These are phyloP conservation scores for Drosophila emarginata DNA, from an alignment of 2,888 invertebrate species.

Conservation along the genomic window DNA sequence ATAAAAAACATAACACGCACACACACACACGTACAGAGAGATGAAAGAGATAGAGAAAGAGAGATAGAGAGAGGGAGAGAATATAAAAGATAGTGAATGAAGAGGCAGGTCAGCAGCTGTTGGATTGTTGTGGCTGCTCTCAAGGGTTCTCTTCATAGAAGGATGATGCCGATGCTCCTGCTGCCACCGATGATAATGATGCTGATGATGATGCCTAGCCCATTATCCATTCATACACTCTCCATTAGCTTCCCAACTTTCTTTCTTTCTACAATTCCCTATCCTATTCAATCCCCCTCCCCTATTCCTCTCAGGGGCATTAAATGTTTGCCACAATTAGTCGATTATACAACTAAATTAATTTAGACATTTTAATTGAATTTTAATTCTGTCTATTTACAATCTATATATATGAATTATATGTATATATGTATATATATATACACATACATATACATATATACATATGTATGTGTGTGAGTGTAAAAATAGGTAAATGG, in stretches of 20 bases:
- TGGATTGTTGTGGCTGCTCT: slow-evolving; percentile 57
- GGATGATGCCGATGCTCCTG: slow-evolving; percentile 5
- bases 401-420: not conserved
- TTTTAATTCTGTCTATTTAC: slow-evolving; percentile 53
- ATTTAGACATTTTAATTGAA: slow-evolving; percentile 63
- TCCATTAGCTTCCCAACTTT: slow-evolving; percentile 8
- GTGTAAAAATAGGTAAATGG: not conserved
- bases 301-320: not conserved
- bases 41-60: slow-evolving; percentile 39
- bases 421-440: not conserved
- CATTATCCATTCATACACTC: slow-evolving; percentile 7
- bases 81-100: slow-evolving; percentile 43
- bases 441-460: not conserved
- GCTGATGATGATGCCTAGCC: not conserved
- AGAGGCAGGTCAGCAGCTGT: slow-evolving; percentile 39
- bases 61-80: not conserved
- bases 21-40: slow-evolving; percentile 20
- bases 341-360: slow-evolving; percentile 62
- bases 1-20: slow-evolving; percentile 62
- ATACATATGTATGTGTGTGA: not conserved
- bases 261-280: slow-evolving; percentile 19
- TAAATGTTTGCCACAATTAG: slow-evolving; percentile 28
- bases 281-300: not conserved
- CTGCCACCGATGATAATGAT: not conserved
- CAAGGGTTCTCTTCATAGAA: slow-evolving; percentile 51